Base-by-base conservation (phyloP, 2,888 invertebrate genomes). In the Schrankia costaestrigalis region DNA sequence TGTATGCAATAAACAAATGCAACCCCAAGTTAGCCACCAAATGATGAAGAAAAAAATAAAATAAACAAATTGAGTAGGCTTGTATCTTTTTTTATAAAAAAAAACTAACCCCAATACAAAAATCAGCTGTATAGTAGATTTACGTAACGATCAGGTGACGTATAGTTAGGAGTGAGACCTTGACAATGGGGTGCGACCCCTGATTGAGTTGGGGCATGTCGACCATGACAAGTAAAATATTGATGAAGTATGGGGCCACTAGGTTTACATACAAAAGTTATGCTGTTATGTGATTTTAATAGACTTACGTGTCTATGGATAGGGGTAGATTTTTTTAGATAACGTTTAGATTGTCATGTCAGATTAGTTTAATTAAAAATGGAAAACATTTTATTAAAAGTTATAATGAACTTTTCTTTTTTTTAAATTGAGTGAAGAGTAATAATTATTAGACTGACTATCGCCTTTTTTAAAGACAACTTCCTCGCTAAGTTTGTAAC, bases 161-260 rank as follows among this genome's bases (percentile, higher is more conserved):
- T n/a, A n/a, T n/a, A n/a, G 11, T 12, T 56, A 54, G 44, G 49
- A 60, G 53, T 47, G 24, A 15, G 35, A 45, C 51, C 54, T 48
- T 54, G 57, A 38, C 50, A 41, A 19, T 19, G 30, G 45, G 33
- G 11, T 39, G 36, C 26, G 25, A 12, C 28, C 31, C 41, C 37
- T 35, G 36, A 53, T 54, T 38, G 41, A 31, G 38, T 36, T 26
- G 34, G 26, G 37, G n/a, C 19, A 26, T 13, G 5, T 14, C 14
- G 11, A 14, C 14, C 4, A n/a, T 26, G 26, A 8, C n/a, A 14
- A n/a, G 14, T 5, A n/a, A n/a, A 28, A 28, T n/a, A 6, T 17
- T n/a, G 18, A 28, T 22, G 34, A 10, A 22, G 13, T 12, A 14
- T 23, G 8, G 28, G 18, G 24, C 23, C 28, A 24, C 13, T 11